phyloP scores from a whole-genome alignment of 2,888 invertebrate genomes.

The Hetaerina titia region DNA sequence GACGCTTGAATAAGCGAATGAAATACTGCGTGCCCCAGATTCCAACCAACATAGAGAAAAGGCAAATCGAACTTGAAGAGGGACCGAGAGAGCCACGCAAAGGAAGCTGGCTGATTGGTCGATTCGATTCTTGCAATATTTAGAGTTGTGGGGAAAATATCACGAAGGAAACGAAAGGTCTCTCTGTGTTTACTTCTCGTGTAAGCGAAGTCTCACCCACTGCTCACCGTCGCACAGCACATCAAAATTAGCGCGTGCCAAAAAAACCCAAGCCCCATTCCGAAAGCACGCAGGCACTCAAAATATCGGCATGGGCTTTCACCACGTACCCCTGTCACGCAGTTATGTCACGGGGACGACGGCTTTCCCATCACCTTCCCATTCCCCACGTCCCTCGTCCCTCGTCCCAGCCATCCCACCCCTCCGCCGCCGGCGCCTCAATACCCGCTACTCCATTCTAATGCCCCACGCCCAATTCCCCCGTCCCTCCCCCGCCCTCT shows the following conservation, averaged over 20 bases:
- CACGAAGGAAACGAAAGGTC: too few relatives aligned
- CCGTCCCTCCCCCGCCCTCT: background rate
- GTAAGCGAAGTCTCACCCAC: too few relatives aligned
- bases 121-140: background rate
- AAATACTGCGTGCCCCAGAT: background rate
- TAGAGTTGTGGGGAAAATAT: too few relatives aligned
- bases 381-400: background rate
- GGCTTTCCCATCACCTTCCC: background rate
- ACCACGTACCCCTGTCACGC: background rate
- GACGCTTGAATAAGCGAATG: background rate
- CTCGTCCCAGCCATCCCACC: background rate
- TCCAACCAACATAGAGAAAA: too few relatives aligned
- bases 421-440: background rate
- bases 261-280: background rate
- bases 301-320: background rate
- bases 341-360: background rate
- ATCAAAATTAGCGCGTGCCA: constrained; percentile 4
- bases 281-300: background rate
- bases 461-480: background rate
- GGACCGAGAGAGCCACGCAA: background rate
- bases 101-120: background rate
- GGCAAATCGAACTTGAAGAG: background rate
- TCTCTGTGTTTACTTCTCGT: too few relatives aligned
- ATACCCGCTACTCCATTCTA: background rate
- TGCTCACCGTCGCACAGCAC: background rate